Evolutionary conservation across 2,113 vertebrate genomes (phyloP), one percentile per base, ranked within the genome.

Genomic region (Stegostoma tigrinum): DNA sequence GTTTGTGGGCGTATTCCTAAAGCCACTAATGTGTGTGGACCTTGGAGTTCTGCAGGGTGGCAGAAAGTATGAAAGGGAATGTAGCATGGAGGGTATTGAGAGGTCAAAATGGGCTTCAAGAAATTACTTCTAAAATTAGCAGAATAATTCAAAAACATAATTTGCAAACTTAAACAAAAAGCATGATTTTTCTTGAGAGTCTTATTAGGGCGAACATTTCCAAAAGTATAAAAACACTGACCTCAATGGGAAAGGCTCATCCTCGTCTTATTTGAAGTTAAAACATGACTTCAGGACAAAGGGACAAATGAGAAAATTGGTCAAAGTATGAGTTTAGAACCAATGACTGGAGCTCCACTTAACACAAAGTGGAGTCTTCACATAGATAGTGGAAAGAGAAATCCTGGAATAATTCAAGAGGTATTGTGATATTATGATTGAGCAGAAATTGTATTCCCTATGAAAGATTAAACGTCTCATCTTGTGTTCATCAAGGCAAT

Each of bases 101-200:
- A 93, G 34, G 19, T 93, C 7, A 5, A 93, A 93, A 93, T 15
- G 34, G 30, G 3, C 87, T 64, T 64, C 87, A 90, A 15, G 15
- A 91, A 90, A 91, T 91, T 0, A 66, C 8, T 66, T 66, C 34
- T 8, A 38, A 66, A 93, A 93, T 66, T 66, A 38, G n/a, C n/a
- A 19, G 55, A 67, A 64, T 38, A 66, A 93, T 93, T 93, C 89
- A 93, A 93, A 91, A 93, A 19, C 89, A 66, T 93, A 38, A 93
- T 93, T 15, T 38, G 21, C 38, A 15, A 10, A 30, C 61, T n/a
- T 42, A 66, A 42, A 23, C 80, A 3, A 83, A 83, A 66, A 61
- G 24, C 2, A 23, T n/a, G 5, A 66, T 52, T 45, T 66, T 38
- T 5, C 34, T n/a, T 19, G 2, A 93, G 86, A 61, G 52, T 90